Base-by-base conservation (phyloP, 2,888 invertebrate species). In the Acholoe squamosa region DNA sequence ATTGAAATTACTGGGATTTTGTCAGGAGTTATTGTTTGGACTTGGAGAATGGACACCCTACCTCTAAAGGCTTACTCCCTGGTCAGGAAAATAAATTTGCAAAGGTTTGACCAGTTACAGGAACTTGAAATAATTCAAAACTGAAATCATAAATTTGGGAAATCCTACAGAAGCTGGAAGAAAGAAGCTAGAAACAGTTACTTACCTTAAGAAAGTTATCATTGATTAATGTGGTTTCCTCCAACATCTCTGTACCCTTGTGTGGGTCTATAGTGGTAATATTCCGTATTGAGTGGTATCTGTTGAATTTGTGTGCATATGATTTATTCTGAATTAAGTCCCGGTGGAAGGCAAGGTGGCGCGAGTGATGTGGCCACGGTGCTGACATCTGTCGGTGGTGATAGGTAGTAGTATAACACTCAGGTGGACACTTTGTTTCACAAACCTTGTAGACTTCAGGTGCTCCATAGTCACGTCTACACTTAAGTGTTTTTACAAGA, bases 301-400 rank as follows among this genome's bases (percentile, higher is more conserved):
- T 16, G 3, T 56, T 28, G 33, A 86, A 86, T 28, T 86, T 86
- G 28, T 54, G 25, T 10, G 86, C 86, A 22, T 86, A 86, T 0
- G 86, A 86, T 25, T 22, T 52, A 31, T 86, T 54, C 56, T 54
- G 52, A 1, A 86, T 56, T 0, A 86, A 22, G 56, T 86, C 86
- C 10, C 86, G 0, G 28, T 86, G 86, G 33, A 86, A 86, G 56
- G 86, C 86, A 5, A 86, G 28, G 52, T 86, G 86, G 1, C 86
- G 52, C 52, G 86, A 86, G 33, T 86, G 86, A 28, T 86, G 86
- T 10, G 86, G 86, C 86, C 86, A 86, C 0, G 86, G 86, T 51
- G 86, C 86, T 5, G 86, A 86, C 86, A 86, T 86, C 86, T 86
- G 86, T 10, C 86, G 52, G 33, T 86, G 86, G 54, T 86, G 86